Evolutionary conservation across 2,888 invertebrate genomes (phyloP), one percentile per base, ranked within the genome.

Genomic region (Mesodorylaimus sp.): DNA sequence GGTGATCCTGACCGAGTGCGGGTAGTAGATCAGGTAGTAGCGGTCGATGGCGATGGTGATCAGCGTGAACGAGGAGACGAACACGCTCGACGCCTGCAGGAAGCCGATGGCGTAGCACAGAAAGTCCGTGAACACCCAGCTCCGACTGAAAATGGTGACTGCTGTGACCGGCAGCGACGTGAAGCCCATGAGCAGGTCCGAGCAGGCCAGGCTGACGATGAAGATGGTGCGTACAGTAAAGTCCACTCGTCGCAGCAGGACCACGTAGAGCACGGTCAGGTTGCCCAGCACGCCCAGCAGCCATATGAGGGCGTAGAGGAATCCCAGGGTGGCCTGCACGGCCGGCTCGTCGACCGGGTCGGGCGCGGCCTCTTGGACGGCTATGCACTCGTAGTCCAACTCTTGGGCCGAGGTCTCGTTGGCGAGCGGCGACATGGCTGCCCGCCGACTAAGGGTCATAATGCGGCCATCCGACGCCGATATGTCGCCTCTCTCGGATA

Each of bases 31-130:
- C 1, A 63, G 53, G 25, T 61, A 47, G 50, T 59, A 63, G 32
- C 63, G 57, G 47, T 63, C 63, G 16, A 64, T 53, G 36, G 63
- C 63, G 39, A 63, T 63, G 19, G 61, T 58, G 5, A 61, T 59
- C 2, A 64, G 53, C 5, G 63, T 62, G 54, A 63, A 63, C 44
- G 59, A 60, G 23, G 61, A 62, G 21, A 63, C 61, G 47, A 64
- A 64, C 21, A 63, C 58, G 32, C 59, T 59, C n/a, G 61, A 60
- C 44, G 61, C 63, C 60, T 63, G 48, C 45, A 61, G 32, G n/a
- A 63, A 59, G n/a, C 61, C 61, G 37, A 60, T 60, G 26, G 62
- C 45, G 28, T 60, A 60, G 52, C 63, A 63, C 43, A 60, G 57
- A 24, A 59, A 49, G 2, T 52, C 45, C 2, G 62, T 60, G 48